These are phyloP conservation scores for Lagorchestes hirsutus DNA, from an alignment of 2,797 vertebrate species.

Conservation along the genomic window DNA sequence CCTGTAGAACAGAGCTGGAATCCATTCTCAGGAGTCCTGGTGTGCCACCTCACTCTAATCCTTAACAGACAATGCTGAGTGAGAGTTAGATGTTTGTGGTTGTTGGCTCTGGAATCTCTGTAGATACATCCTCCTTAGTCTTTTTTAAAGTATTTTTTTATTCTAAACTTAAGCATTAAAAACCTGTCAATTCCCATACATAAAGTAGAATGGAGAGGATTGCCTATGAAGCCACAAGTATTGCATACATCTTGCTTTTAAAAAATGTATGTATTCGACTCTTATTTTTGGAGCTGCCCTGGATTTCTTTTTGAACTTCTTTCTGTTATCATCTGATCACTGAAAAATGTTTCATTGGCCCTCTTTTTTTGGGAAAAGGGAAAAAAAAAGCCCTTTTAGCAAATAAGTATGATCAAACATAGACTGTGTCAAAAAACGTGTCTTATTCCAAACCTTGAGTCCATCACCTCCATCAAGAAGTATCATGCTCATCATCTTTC, in stretches of 20 bases:
- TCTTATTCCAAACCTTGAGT: neutral
- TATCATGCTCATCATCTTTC: neutral
- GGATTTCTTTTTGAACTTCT: neutral
- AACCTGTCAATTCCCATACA: neutral
- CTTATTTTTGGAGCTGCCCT: neutral
- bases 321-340: neutral
- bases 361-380: neutral
- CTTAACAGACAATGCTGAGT: neutral
- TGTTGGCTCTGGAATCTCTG: neutral
- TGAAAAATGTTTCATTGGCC: neutral
- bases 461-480: neutral
- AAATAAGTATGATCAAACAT: neutral
- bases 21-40: neutral
- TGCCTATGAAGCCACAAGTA: neutral
- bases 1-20: neutral
- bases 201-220: neutral
- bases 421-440: neutral
- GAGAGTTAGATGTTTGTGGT: neutral
- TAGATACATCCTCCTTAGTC: neutral
- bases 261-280: neutral
- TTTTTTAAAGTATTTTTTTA: neutral
- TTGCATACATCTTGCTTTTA: neutral
- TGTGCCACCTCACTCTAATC: neutral
- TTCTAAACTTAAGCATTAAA: neutral
- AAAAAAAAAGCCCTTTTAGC: neutral